Percentiles rank a stretch among this genome's conserved stretches.
Evolutionary conservation across 1,140 invertebrate species (phyloP).

Genomic region (Neuroterus valhalla): DNA sequence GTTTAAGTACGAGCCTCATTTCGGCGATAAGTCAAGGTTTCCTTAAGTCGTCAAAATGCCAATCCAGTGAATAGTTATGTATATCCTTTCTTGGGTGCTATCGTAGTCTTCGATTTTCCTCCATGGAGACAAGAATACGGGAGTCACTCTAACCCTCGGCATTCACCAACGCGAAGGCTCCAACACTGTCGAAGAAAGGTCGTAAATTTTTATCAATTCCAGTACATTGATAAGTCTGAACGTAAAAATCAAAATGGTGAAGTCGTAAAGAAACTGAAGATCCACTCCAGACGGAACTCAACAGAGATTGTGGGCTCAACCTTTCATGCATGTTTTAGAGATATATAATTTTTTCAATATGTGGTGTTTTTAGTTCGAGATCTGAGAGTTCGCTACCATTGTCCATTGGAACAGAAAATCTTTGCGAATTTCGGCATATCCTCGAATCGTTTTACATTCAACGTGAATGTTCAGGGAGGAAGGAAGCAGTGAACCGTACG

Average conservation of each 20-base stretch:
- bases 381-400: too few relatives aligned
- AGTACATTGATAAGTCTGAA: constrained; percentile 13
- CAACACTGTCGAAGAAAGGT: background rate
- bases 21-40: constrained; percentile 56
- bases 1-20: constrained; percentile 51
- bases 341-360: too few relatives aligned
- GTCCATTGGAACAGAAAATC: too few relatives aligned
- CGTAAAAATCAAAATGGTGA: constrained; percentile 24
- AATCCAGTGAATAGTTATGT: constrained; percentile 41
- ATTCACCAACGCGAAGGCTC: background rate
- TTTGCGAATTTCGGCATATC: too few relatives aligned
- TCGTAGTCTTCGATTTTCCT: constrained; percentile 33
- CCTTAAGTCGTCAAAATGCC: constrained; percentile 53
- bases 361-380: too few relatives aligned
- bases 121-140: background rate
- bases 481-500: constrained; percentile 36
- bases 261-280: constrained; percentile 6
- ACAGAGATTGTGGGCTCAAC: background rate
- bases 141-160: constrained; percentile 21
- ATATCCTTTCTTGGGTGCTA: constrained; percentile 43
- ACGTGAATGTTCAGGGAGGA: background rate
- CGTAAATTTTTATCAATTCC: constrained; percentile 31
- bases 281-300: background rate
- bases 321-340: too few relatives aligned
- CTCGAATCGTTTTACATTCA: too few relatives aligned